A percentile compares a stretch with the other conserved stretches of the same genome.
phyloP scores from a whole-genome alignment of 2,888 invertebrate genomes.

The Chamaedrilus cognettii region DNA sequence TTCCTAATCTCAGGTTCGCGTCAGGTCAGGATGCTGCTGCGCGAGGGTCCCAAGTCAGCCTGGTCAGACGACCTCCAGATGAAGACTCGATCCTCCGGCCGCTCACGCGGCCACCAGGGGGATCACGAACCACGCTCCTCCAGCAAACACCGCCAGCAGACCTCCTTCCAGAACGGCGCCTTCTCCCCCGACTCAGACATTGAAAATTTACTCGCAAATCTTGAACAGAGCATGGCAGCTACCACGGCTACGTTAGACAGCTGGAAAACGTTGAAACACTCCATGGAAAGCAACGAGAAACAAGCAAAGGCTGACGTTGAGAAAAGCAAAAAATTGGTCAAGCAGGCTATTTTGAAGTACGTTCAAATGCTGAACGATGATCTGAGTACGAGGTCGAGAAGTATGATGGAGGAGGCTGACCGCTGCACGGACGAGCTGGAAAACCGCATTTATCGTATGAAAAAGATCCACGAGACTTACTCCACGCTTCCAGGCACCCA shows the following conservation, averaged over 20 bases:
- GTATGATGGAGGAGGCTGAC: not conserved
- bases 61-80: not conserved
- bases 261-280: not conserved
- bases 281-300: not conserved
- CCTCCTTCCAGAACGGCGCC: not conserved
- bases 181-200: not conserved
- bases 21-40: not conserved
- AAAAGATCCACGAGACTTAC: not conserved
- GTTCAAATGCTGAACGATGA: not conserved
- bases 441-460: not conserved
- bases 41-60: not conserved
- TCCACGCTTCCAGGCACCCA: not conserved
- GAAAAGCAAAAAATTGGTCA: not conserved
- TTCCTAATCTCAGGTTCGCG: not conserved
- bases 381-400: not conserved
- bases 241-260: not conserved
- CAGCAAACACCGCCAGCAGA: not conserved
- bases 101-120: too few species aligned
- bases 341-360: not conserved
- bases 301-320: not conserved
- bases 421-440: not conserved
- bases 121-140: too few species aligned
- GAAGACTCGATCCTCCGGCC: not conserved
- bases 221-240: not conserved
- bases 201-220: not conserved